Evolutionary conservation across 2,113 vertebrate genomes (phyloP).

Genomic region (Anthoscopus minutus): DNA sequence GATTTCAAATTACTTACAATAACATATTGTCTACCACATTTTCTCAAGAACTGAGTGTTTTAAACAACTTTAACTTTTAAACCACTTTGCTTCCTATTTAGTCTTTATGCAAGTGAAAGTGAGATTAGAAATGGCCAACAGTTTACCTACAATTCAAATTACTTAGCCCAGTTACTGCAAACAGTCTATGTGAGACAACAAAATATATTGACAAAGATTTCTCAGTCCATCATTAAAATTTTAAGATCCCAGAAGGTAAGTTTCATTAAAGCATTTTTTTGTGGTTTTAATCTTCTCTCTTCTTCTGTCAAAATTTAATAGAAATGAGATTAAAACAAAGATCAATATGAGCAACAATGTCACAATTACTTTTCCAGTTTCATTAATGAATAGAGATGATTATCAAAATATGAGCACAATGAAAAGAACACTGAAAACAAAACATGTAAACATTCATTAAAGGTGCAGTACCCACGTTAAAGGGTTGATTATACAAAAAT

Average conservation of each 20-base stretch:
- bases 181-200: neutral
- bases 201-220: neutral
- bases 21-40: neutral
- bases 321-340: neutral
- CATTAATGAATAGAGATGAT: slow-evolving; percentile 4
- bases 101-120: neutral
- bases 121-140: neutral
- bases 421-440: slow-evolving; percentile 34
- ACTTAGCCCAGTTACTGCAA: neutral
- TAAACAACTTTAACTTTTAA: neutral
- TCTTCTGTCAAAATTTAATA: neutral
- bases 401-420: neutral
- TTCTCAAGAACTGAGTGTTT: neutral
- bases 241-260: neutral
- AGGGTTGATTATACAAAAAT: slow-evolving; percentile 31
- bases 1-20: neutral
- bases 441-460: slow-evolving; percentile 45
- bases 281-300: neutral
- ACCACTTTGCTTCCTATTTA: neutral
- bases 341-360: neutral
- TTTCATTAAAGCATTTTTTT: neutral
- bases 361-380: neutral
- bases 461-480: slow-evolving; percentile 72
- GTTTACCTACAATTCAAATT: neutral
- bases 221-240: neutral